Conservation (phyloP, 1,140 invertebrate genomes). For the Aphis craccivora region DNA sequence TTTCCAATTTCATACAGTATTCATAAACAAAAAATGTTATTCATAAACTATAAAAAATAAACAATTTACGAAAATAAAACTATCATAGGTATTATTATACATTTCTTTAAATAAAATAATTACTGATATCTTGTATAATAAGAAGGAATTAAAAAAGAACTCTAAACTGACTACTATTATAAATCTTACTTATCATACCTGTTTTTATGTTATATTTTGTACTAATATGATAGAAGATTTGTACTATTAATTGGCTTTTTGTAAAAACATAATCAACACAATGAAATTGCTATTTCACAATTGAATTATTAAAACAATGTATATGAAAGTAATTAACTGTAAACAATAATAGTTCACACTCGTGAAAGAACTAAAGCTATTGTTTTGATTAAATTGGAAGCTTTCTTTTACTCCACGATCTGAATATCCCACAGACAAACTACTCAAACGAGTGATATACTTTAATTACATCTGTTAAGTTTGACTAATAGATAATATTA, state of each 20-base stretch:
- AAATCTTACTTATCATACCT: neutral
- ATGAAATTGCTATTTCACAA: constrained; percentile 10
- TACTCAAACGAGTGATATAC: neutral
- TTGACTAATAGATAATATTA: neutral
- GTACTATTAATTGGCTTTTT: neutral
- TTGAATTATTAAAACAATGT: constrained; percentile 11
- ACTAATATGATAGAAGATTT: neutral
- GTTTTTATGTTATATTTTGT: neutral
- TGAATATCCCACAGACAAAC: neutral
- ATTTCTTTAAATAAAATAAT: neutral
- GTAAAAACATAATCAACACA: neutral
- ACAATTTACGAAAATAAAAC: neutral
- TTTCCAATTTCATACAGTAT: no score
- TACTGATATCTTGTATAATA: neutral
- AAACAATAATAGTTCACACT: constrained; percentile 15
- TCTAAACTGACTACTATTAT: neutral
- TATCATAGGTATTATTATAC: neutral
- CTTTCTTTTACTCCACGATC: neutral
- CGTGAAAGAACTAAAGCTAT: constrained; percentile 18
- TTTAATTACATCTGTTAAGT: constrained; percentile 8
- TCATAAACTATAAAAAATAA: neutral
- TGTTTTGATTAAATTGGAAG: constrained; percentile 25
- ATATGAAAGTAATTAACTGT: constrained; percentile 30
- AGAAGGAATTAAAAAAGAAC: neutral
- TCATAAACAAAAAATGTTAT: neutral